A percentile compares a stretch with the other conserved stretches of the same genome.
Evolutionary conservation across 2,797 vertebrate species (phyloP).

Genomic region (Nannoperca australis): DNA sequence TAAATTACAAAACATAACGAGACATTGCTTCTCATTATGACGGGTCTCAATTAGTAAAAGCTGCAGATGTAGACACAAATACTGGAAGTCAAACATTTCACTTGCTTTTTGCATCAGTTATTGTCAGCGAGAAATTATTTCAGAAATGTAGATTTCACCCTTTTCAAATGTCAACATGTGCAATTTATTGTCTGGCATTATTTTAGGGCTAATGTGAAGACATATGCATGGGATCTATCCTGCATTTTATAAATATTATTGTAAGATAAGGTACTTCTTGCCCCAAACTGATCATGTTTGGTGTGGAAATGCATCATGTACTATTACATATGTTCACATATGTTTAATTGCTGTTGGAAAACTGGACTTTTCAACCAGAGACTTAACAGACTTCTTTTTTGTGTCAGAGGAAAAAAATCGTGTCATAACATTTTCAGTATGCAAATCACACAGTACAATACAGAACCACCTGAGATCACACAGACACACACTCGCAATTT

Average conservation of each 20-base stretch:
- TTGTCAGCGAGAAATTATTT: neutral
- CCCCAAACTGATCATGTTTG: neutral
- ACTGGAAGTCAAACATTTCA: conserved; percentile 8
- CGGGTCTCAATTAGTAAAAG: conserved; percentile 16
- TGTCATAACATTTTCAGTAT: conserved; percentile 1
- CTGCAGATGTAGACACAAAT: conserved; percentile 16
- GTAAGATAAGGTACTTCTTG: neutral
- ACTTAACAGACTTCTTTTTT: neutral
- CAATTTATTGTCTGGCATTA: neutral
- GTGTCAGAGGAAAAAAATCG: neutral
- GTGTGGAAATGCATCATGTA: neutral
- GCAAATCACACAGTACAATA: conserved; percentile 7
- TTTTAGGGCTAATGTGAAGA: neutral
- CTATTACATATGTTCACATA: neutral
- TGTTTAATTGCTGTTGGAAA: neutral
- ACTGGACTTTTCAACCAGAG: neutral
- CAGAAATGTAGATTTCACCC: neutral
- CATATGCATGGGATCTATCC: neutral
- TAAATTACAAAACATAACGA: conserved; percentile 63
- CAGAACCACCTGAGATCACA: conserved; percentile 37
- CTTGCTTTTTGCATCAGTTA: neutral
- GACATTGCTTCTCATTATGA: conserved; percentile 45
- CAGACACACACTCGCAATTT: conserved; percentile 14
- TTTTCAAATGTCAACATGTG: neutral
- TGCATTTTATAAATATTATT: neutral